A percentile compares a stretch with the other conserved stretches of the same genome.
These are phyloP conservation scores for Pristionchus arcanus DNA, from an alignment of 2,888 invertebrate species.

Conservation along the genomic window DNA sequence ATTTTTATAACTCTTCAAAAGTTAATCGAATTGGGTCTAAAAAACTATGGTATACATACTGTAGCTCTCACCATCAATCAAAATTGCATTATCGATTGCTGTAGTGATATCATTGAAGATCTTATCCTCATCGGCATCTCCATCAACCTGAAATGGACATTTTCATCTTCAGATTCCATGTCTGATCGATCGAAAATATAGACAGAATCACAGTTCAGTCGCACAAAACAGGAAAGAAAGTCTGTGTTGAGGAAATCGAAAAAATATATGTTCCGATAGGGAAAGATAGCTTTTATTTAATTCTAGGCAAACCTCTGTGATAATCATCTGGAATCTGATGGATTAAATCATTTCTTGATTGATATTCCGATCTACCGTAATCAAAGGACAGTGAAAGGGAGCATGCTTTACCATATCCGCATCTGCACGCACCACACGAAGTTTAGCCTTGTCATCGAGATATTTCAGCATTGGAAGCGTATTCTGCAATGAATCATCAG, in stretches of 20 bases:
- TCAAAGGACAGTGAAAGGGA: conserved; percentile 24
- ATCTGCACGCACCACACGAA: conserved; percentile 87
- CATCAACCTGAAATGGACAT: conserved; percentile 72
- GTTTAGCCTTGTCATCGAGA: conserved; percentile 88
- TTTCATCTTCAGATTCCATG: not conserved
- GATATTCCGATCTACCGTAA: not conserved
- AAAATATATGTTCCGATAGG: not conserved
- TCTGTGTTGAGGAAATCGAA: not conserved
- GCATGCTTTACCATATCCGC: conserved; percentile 53
- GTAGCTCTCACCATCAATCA: conserved; percentile 73
- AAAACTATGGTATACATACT: not conserved
- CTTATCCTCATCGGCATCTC: conserved; percentile 74
- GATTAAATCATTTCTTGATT: not conserved
- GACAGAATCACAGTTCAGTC: conserved; percentile 45
- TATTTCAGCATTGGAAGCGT: conserved; percentile 92
- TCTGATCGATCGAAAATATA: not conserved
- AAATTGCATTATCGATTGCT: conserved; percentile 72
- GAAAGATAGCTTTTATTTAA: not conserved
- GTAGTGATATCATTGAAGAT: conserved; percentile 75
- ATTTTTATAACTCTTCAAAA: not conserved
- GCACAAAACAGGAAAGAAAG: conserved; percentile 34
- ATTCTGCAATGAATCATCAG: conserved; percentile 81
- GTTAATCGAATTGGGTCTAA: not conserved
- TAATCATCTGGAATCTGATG: not conserved
- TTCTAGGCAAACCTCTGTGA: not conserved